A percentile compares a stretch with the other conserved stretches of the same genome.
Evolutionary conservation across 53 echinoderm and acorn worm species (phyloP).

Genomic region (Zoroaster sp.): DNA sequence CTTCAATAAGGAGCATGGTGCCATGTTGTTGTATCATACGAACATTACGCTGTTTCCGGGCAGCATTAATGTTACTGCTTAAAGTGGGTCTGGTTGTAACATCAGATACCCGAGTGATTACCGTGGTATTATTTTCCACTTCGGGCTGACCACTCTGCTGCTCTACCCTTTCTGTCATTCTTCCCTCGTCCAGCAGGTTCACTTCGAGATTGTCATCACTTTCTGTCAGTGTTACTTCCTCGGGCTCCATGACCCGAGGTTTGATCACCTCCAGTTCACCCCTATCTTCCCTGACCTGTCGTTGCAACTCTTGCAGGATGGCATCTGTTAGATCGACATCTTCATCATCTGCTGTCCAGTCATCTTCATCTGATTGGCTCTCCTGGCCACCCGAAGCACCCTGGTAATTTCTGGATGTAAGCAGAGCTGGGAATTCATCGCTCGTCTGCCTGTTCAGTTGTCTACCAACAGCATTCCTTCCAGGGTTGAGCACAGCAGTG

Average conservation of each 20-base stretch:
- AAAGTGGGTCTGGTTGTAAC: neutral
- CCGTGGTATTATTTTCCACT: neutral
- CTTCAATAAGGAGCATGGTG: conserved; percentile 54
- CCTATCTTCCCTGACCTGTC: conserved; percentile 74
- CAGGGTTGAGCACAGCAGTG: neutral
- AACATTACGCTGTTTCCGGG: conserved; percentile 25
- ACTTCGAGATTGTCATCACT: conserved; percentile 38
- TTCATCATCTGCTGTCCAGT: conserved; percentile 67
- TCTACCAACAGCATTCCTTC: neutral
- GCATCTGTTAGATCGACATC: conserved; percentile 78
- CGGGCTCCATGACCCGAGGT: conserved; percentile 5
- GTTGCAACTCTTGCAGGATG: conserved; percentile 80
- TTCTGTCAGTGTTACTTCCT: neutral
- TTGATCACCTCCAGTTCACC: conserved; percentile 30
- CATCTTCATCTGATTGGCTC: conserved; percentile 2
- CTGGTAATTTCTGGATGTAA: neutral
- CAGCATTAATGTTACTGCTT: neutral
- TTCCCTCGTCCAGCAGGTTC: neutral
- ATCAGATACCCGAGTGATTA: neutral
- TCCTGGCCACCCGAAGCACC: neutral
- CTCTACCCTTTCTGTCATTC: neutral
- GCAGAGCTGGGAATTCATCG: conserved; percentile 77
- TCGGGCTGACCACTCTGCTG: neutral
- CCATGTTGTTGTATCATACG: conserved; percentile 76
- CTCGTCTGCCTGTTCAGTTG: conserved; percentile 57